These are phyloP conservation scores for Aleiodes alternator DNA, from an alignment of 2,888 invertebrate genomes.

Conservation along the genomic window DNA sequence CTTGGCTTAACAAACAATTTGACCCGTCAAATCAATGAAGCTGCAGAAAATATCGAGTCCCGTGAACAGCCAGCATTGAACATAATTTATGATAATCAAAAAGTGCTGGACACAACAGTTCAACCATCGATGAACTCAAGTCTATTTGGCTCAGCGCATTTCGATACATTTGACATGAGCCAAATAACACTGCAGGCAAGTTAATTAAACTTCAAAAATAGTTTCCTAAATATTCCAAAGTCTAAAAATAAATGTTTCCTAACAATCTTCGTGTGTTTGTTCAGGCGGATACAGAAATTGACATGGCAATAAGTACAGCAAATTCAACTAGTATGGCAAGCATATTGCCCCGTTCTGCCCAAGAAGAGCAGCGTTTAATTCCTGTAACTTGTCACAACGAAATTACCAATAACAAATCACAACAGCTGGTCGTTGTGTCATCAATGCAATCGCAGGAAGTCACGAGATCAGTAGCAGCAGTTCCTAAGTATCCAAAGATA, in stretches of 20 bases:
- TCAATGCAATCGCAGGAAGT: constrained; percentile 59
- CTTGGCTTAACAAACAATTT: constrained; percentile 60
- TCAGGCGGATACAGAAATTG: constrained; percentile 65
- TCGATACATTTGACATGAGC: constrained; percentile 69
- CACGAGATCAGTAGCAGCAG: constrained; percentile 56
- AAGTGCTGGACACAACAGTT: constrained; percentile 59
- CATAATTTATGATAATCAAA: constrained; percentile 67
- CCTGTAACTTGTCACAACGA: constrained; percentile 47
- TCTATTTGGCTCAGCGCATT: constrained; percentile 63
- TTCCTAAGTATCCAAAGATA: constrained; percentile 61
- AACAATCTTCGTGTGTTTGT: neutral
- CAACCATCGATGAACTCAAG: constrained; percentile 54
- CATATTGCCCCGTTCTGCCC: constrained; percentile 64
- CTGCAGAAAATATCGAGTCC: constrained; percentile 48
- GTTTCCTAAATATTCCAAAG: neutral
- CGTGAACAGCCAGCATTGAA: constrained; percentile 64
- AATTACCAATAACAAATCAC: constrained; percentile 43
- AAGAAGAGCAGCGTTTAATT: constrained; percentile 60
- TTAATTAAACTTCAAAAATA: constrained; percentile 30
- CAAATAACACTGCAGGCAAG: constrained; percentile 65
- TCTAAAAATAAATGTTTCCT: constrained; percentile 13
- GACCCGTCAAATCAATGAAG: constrained; percentile 55
- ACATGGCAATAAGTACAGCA: constrained; percentile 62
- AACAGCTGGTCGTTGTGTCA: constrained; percentile 58
- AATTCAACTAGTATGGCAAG: constrained; percentile 67